These are phyloP conservation scores for Amphipyra berbera DNA, from an alignment of 2,888 invertebrate genomes.

Conservation along the genomic window DNA sequence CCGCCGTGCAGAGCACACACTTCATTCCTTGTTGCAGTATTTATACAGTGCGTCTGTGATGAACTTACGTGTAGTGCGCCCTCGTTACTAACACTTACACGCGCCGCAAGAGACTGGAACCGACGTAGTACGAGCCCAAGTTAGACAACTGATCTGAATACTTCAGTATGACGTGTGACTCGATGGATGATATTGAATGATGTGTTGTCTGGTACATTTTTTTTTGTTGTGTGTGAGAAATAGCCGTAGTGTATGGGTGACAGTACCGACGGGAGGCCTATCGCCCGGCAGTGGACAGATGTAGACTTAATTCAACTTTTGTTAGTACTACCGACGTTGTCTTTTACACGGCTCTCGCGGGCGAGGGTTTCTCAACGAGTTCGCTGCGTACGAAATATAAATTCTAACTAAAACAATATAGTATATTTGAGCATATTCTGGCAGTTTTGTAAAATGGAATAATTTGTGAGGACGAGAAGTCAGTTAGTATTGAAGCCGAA, in stretches of 20 bases:
- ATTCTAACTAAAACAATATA: conserved; percentile 46
- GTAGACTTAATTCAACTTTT: conserved; percentile 40
- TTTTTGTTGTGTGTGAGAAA: conserved; percentile 51
- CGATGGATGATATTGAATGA: conserved; percentile 48
- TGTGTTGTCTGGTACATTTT: conserved; percentile 52
- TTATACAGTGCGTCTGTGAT: conserved; percentile 36
- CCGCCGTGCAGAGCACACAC: not conserved
- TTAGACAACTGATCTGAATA: conserved; percentile 51
- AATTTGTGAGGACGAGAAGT: conserved; percentile 54
- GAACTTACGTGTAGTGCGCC: conserved; percentile 20
- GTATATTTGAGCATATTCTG: conserved; percentile 56
- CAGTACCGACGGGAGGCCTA: conserved; percentile 38
- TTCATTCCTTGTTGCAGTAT: conserved; percentile 55
- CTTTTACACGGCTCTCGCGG: conserved; percentile 39
- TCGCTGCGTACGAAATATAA: conserved; percentile 38
- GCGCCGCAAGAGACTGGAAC: conserved; percentile 9
- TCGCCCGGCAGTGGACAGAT: conserved; percentile 35
- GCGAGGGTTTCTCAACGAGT: conserved; percentile 32
- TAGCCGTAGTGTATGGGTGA: conserved; percentile 36
- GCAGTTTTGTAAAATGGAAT: conserved; percentile 64
- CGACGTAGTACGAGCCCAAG: conserved; percentile 22
- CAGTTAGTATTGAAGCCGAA: conserved; percentile 63
- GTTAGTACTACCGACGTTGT: conserved; percentile 32
- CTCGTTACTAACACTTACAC: no score
- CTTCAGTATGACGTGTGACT: conserved; percentile 50